phyloP scores from a whole-genome alignment of 2,113 vertebrate species.

The Cynoglossus semilaevis region DNA sequence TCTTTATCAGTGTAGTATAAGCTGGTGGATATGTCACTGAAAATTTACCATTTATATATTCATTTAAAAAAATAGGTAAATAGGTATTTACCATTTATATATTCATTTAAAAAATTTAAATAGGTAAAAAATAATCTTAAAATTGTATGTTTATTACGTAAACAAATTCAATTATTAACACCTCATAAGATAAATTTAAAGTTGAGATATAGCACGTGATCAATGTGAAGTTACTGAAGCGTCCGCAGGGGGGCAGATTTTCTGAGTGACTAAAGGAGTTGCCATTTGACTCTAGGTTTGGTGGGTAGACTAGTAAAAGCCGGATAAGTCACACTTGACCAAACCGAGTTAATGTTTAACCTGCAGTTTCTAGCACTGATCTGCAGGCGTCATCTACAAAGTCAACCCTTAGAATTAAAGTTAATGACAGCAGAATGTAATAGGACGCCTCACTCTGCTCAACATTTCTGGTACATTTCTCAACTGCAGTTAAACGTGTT shows the following conservation, averaged over 20 bases:
- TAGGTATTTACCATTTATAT: too few relatives aligned
- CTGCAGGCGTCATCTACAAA: conserved; percentile 7
- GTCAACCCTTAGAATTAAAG: background rate
- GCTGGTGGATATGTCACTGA: too few relatives aligned
- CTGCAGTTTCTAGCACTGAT: background rate
- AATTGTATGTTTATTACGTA: too few relatives aligned
- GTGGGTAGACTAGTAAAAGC: background rate
- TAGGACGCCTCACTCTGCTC: conserved; percentile 8
- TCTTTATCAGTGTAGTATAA: too few relatives aligned
- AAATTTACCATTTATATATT: too few relatives aligned
- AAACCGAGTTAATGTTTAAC: background rate
- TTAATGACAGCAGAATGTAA: background rate
- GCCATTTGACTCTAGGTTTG: background rate
- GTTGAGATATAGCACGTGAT: background rate
- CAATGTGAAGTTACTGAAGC: background rate
- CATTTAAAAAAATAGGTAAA: too few relatives aligned
- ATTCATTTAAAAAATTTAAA: too few relatives aligned
- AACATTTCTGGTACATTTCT: background rate
- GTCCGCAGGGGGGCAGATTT: conserved; percentile 1
- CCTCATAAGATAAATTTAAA: too few relatives aligned
- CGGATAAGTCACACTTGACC: background rate
- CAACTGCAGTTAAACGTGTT: background rate
- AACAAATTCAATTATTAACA: too few relatives aligned
- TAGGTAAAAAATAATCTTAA: too few relatives aligned
- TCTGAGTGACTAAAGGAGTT: background rate